Evolutionary conservation across 2,888 invertebrate species (phyloP), one percentile per base, ranked within the genome.

Genomic region (Gerris lacustris): DNA sequence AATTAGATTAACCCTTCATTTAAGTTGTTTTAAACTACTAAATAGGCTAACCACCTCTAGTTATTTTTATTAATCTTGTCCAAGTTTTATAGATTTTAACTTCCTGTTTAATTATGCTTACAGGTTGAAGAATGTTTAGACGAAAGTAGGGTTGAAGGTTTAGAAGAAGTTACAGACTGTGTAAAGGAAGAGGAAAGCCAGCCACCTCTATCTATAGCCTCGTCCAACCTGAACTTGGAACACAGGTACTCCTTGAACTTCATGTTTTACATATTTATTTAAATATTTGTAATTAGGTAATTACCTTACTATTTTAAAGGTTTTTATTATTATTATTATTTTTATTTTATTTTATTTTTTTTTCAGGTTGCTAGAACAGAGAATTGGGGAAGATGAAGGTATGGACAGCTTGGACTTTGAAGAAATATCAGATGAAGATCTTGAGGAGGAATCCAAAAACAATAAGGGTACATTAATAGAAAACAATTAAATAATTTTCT

Each of bases 371-470:
- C 31, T 64, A 5, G 64, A 64, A 9, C 62, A 62, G 62, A 64
- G 64, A 17, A 44, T 73, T 17, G 84, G 86, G 73, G 88, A 88
- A 76, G 90, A 89, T 72, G 89, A 90, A 75, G 88, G 88, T 77
- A 86, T 87, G 77, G 85, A 88, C 74, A 85, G 86, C 76, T 84
- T 92, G 78, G 92, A 92, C 78, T 93, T 93, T 81, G 93, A 93
- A 81, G 92, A 93, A 82, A 92, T 93, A 77, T 92, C 92, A 17
- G 93, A 94, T 80, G 93, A 92, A 69, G 94, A 94, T 80, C 81
- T 93, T 55, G 93, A 94, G 79, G 92, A 92, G 79, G 90, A 92
- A 77, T 85, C 89, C 15, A 86, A 85, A 77, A 83, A 85, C 63
- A 78, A 78, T 75, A 87, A 83, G 80, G 88, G 77, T 72, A 5